Evolutionary conservation across 2,113 vertebrate genomes (phyloP).

Genomic region (Dryoscopus gambensis): DNA sequence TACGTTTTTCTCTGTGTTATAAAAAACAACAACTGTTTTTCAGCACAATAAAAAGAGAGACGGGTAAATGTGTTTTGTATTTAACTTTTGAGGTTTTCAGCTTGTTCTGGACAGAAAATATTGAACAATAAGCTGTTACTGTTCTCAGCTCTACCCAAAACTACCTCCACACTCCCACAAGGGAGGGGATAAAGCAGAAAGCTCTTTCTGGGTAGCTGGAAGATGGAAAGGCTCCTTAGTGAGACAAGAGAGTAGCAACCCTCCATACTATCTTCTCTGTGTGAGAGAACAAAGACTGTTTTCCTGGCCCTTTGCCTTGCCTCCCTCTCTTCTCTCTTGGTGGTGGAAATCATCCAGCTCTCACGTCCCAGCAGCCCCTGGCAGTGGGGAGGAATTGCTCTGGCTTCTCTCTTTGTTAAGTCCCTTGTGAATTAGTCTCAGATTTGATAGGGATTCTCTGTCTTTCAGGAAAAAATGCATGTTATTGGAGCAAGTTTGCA

Average conservation of each 20-base stretch:
- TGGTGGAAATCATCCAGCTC: conserved; percentile 19
- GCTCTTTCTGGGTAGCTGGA: not conserved
- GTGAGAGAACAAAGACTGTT: conserved; percentile 25
- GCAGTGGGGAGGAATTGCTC: not conserved
- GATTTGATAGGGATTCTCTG: not conserved
- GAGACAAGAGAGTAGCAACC: conserved; percentile 1
- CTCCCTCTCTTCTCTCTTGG: not conserved
- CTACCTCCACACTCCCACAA: not conserved
- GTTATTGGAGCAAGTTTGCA: not conserved
- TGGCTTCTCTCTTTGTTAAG: not conserved
- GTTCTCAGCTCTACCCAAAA: not conserved
- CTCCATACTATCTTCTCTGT: not conserved
- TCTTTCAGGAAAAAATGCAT: not conserved
- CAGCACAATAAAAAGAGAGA: not conserved
- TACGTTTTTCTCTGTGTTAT: not conserved
- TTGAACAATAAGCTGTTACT: not conserved
- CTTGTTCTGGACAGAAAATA: not conserved
- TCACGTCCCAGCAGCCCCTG: not conserved
- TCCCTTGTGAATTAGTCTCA: not conserved
- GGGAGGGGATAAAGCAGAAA: not conserved
- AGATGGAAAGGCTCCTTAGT: not conserved
- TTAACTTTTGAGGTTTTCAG: not conserved
- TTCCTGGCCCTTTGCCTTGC: conserved; percentile 20
- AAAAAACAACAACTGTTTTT: not conserved
- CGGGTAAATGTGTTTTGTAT: not conserved